Percentiles rank a stretch among this genome's conserved stretches.
Evolutionary conservation across 2,797 vertebrate species (phyloP).

Genomic region (Tolypeutes matacus): DNA sequence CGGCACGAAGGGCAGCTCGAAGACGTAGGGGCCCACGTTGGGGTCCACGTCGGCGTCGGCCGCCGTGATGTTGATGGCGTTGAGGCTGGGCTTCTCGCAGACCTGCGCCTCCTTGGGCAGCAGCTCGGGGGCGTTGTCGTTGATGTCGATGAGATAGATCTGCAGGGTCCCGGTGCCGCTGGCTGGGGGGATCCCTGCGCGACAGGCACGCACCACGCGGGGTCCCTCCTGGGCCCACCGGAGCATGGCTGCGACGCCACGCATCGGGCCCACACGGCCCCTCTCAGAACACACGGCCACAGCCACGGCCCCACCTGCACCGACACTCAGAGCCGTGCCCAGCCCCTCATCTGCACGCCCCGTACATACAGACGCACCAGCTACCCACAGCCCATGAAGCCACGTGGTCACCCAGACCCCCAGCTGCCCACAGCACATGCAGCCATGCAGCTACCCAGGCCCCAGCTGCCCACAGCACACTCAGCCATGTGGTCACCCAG

Average conservation of each 20-base stretch:
- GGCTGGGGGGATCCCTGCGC: constrained; percentile 92
- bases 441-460: fast-evolving
- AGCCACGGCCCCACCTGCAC: no score
- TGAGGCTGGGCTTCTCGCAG: constrained; percentile 93
- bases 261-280: no score
- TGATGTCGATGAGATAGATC: constrained; percentile 97
- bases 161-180: constrained; percentile 96
- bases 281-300: no score
- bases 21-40: constrained; percentile 96
- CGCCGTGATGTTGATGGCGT: constrained; percentile 95
- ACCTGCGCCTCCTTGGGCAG: constrained; percentile 95
- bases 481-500: no score
- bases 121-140: constrained; percentile 95
- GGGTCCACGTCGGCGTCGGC: constrained; percentile 94
- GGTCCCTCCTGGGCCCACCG: no score
- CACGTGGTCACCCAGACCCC: fast-evolving
- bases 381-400: fast-evolving
- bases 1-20: constrained; percentile 94
- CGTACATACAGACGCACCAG: no score
- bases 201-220: not conserved
- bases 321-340: fast-evolving
- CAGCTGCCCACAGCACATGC: fast-evolving
- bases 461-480: no score
- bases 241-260: no score
- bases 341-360: no score